Percentiles rank a stretch among this genome's conserved stretches.
Evolutionary conservation across 2,113 vertebrate genomes (phyloP).

Genomic region (Rhynchomys soricoides): DNA sequence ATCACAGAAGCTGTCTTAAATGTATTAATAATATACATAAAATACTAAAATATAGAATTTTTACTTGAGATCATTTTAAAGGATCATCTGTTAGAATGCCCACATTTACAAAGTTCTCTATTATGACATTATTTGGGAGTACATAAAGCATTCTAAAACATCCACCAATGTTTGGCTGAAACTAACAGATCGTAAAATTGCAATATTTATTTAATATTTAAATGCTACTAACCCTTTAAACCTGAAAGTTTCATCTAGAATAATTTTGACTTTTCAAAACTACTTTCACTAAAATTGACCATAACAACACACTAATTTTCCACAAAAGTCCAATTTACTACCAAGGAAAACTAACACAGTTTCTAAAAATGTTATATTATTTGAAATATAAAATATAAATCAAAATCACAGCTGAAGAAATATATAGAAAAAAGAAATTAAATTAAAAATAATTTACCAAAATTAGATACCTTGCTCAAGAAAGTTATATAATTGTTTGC

Average conservation of each 20-base stretch:
- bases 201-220: background rate
- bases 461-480: background rate
- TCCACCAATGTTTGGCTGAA: background rate
- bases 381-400: constrained; percentile 20
- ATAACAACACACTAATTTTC: background rate
- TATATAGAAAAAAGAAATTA: background rate
- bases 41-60: background rate
- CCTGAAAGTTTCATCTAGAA: background rate
- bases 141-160: background rate
- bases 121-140: background rate
- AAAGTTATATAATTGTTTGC: background rate
- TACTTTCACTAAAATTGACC: background rate
- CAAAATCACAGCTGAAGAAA: background rate
- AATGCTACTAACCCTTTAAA: background rate
- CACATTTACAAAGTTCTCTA: background rate
- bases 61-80: constrained; percentile 20
- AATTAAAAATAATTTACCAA: background rate
- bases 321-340: background rate
- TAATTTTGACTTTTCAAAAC: background rate
- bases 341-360: background rate
- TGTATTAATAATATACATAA: background rate
- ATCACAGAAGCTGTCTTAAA: background rate
- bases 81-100: background rate
- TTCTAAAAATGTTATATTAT: background rate
- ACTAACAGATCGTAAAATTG: background rate